A percentile compares a stretch with the other conserved stretches of the same genome.
phyloP scores from a whole-genome alignment of 1,140 invertebrate genomes.

The Wasmannia auropunctata region DNA sequence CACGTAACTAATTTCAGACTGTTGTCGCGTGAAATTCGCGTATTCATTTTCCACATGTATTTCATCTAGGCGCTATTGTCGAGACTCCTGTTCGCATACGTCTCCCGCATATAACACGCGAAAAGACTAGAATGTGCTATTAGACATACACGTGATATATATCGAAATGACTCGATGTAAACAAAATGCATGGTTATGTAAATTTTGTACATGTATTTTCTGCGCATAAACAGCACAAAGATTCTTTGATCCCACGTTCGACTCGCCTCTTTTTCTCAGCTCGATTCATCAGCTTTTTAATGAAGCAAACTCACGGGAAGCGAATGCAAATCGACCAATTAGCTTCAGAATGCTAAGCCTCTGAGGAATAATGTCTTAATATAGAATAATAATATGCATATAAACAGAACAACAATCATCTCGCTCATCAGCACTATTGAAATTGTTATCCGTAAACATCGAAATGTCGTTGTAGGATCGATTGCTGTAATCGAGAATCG shows the following conservation, averaged over 20 bases:
- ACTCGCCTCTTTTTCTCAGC: neutral
- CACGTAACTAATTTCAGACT: constrained; percentile 25
- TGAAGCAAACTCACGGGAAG: neutral
- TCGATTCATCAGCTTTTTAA: neutral
- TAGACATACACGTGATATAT: constrained; percentile 4
- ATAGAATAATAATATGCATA: neutral
- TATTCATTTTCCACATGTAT: constrained; percentile 6
- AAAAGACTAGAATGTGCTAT: neutral
- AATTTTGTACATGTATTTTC: neutral
- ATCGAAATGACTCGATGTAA: neutral
- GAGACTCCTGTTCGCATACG: neutral
- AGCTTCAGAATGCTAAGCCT: neutral
- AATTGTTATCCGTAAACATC: neutral
- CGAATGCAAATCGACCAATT: neutral
- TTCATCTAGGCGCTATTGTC: neutral
- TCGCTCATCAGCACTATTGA: no score
- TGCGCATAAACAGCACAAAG: neutral
- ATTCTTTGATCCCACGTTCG: neutral
- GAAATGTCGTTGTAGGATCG: neutral
- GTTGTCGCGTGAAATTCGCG: neutral
- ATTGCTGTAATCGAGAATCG: neutral
- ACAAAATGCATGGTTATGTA: neutral
- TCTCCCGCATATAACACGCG: neutral
- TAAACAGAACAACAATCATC: neutral
- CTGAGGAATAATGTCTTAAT: neutral